These are phyloP conservation scores for Entomobrya multifasciata DNA, from an alignment of 2,888 invertebrate genomes.

Conservation along the genomic window DNA sequence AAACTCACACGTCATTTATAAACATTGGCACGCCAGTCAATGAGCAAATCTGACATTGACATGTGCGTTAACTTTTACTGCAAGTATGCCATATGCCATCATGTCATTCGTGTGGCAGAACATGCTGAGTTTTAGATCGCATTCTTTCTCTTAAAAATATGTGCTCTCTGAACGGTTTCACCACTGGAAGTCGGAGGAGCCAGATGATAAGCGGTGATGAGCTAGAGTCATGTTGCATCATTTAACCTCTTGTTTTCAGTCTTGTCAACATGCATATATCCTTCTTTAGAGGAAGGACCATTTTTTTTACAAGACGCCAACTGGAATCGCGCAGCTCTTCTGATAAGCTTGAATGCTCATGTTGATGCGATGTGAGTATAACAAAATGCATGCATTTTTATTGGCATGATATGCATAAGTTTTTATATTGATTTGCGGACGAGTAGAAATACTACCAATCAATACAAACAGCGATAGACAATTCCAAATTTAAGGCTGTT, in stretches of 20 bases:
- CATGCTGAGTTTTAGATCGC: not conserved
- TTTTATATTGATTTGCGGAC: not conserved
- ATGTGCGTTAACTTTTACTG: constrained; percentile 19
- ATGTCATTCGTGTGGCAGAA: too few relatives aligned
- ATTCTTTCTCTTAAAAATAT: not conserved
- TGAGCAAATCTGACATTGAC: constrained; percentile 68
- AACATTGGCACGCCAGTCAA: constrained; percentile 58
- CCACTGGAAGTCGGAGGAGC: not conserved
- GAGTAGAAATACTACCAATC: constrained; percentile 17
- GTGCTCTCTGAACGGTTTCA: not conserved
- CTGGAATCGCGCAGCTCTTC: not conserved
- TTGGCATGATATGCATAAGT: not conserved
- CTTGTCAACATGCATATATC: constrained; percentile 50
- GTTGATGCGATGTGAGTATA: not conserved
- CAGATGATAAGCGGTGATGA: constrained; percentile 63
- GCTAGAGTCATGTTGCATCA: constrained; percentile 57
- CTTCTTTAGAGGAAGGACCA: not conserved
- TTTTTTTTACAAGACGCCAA: not conserved
- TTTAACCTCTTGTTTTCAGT: constrained; percentile 50
- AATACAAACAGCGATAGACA: not conserved
- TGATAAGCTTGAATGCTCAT: constrained; percentile 15
- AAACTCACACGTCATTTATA: constrained; percentile 57
- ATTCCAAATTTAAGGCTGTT: constrained; percentile 3
- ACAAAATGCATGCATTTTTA: not conserved
- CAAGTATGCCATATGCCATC: not conserved